Evolutionary conservation across 2,797 vertebrate genomes (phyloP).

Genomic region (Anguilla obscura): DNA sequence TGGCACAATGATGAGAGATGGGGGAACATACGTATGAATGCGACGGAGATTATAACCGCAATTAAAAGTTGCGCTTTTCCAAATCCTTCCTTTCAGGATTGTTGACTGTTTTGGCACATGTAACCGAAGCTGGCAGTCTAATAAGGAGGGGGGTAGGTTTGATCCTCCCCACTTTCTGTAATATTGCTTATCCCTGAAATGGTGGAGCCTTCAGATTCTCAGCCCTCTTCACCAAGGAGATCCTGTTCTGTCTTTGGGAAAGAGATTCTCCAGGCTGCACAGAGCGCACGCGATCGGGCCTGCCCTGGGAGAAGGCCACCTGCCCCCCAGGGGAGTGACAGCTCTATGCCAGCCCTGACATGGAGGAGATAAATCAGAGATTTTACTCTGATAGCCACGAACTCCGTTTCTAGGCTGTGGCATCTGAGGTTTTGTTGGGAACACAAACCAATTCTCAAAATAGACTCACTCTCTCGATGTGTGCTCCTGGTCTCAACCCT

Average conservation of each 20-base stretch:
- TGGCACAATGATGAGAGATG: background rate
- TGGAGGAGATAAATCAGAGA: background rate
- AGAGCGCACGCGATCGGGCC: background rate
- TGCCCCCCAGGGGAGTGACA: background rate
- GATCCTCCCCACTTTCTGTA: background rate
- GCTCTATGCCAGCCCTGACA: background rate
- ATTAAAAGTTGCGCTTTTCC: conserved; percentile 37
- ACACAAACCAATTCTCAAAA: no score
- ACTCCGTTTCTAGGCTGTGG: background rate
- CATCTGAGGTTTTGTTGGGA: no score
- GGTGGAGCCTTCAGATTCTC: background rate
- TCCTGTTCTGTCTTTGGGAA: background rate
- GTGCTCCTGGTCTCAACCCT: no score
- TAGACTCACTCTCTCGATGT: no score
- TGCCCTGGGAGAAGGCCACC: background rate
- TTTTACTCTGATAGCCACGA: background rate
- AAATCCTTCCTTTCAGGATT: conserved; percentile 22
- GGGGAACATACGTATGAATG: conserved; percentile 16
- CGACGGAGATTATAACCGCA: conserved; percentile 36
- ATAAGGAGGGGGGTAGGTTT: background rate
- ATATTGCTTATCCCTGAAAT: background rate
- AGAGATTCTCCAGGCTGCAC: background rate
- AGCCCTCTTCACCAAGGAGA: background rate
- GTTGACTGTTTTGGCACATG: background rate
- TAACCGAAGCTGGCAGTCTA: background rate